These are phyloP conservation scores for Lithosia quadra DNA, from an alignment of 2,888 invertebrate species.

Conservation along the genomic window DNA sequence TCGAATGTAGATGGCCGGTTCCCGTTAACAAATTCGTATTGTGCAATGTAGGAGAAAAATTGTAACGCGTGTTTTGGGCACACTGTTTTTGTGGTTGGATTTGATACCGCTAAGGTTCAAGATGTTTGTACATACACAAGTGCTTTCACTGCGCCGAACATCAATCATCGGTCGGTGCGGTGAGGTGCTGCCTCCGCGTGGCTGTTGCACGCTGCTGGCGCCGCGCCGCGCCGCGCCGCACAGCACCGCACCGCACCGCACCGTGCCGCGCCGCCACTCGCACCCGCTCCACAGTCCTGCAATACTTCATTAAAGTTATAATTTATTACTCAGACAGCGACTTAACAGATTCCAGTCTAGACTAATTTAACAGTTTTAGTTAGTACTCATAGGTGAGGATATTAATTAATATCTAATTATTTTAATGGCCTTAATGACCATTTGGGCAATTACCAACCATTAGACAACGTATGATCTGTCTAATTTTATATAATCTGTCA, in stretches of 20 bases:
- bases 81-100: constrained; percentile 75
- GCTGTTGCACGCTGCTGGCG: constrained; percentile 23
- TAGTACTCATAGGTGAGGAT: background rate
- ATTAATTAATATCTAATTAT: background rate
- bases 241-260: too few species aligned
- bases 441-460: background rate
- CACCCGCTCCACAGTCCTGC: constrained; percentile 24
- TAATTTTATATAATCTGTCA: background rate
- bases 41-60: constrained; percentile 86
- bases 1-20: constrained; percentile 83
- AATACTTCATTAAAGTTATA: constrained; percentile 61
- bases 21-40: constrained; percentile 87
- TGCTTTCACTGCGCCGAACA: constrained; percentile 79
- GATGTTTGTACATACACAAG: constrained; percentile 71
- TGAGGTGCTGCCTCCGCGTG: constrained; percentile 32
- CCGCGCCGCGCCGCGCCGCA: background rate
- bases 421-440: background rate
- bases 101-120: constrained; percentile 78
- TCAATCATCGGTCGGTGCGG: constrained; percentile 66
- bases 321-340: constrained; percentile 53
- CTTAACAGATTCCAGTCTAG: constrained; percentile 39
- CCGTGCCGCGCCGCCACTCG: constrained; percentile 10
- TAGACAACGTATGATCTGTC: constrained; percentile 3
- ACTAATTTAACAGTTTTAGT: constrained; percentile 20
- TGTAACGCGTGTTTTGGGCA: constrained; percentile 80